phyloP scores from a whole-genome alignment of 2,797 vertebrate species.

The Loriculus beryllinus region DNA sequence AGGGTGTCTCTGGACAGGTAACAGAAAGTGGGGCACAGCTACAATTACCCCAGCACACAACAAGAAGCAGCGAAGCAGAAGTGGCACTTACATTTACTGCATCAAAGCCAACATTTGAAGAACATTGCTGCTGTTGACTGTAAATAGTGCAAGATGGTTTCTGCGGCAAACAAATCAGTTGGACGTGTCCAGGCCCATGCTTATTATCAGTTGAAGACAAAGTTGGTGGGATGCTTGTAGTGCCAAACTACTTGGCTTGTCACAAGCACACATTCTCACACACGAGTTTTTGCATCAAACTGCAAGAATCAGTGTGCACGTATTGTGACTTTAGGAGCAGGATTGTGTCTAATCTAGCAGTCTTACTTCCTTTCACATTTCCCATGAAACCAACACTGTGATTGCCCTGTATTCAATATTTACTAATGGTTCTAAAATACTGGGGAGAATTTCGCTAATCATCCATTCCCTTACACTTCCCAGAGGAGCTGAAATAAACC shows the following conservation, averaged over 20 bases:
- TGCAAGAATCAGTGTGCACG: neutral
- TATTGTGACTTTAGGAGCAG: neutral
- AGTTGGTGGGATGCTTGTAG: neutral
- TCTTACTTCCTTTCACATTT: neutral
- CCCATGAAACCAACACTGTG: neutral
- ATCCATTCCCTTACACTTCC: neutral
- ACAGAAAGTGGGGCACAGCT: neutral
- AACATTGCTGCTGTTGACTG: neutral
- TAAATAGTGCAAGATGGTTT: neutral
- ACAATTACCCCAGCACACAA: neutral
- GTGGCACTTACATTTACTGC: neutral
- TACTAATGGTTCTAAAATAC: constrained; percentile 26
- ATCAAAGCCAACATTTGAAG: neutral
- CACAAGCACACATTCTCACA: neutral
- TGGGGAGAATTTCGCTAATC: neutral
- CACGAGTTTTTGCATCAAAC: neutral
- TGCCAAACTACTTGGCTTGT: neutral
- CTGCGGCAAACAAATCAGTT: neutral
- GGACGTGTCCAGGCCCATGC: neutral
- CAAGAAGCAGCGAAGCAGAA: neutral
- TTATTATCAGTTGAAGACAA: neutral
- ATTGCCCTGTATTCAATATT: constrained; percentile 4
- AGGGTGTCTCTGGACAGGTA: neutral
- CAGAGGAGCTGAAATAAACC: neutral
- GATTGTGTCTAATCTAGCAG: neutral